Conservation (phyloP, 2,797 vertebrate species). For the Manis crassicaudata region DNA sequence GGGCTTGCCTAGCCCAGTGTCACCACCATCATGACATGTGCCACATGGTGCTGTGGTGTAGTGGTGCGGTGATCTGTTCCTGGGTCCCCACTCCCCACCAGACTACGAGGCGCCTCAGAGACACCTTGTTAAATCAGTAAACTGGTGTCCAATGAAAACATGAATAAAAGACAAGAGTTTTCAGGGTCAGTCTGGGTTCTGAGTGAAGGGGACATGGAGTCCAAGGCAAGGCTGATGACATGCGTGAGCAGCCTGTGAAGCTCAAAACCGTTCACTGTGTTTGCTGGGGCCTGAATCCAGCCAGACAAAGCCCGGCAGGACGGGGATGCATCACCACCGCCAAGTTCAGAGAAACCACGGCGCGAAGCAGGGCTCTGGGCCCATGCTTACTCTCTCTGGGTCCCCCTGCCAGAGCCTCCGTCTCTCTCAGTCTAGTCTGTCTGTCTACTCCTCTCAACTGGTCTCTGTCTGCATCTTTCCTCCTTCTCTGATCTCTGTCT, state of each 20-base stretch:
- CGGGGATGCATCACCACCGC: neutral
- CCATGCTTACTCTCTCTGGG: neutral
- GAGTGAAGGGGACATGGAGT: neutral
- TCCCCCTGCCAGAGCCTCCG: neutral
- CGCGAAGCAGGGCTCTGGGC: neutral
- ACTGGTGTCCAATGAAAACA: neutral
- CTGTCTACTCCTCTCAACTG: neutral
- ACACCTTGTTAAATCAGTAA: neutral
- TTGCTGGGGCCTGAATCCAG: neutral
- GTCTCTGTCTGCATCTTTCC: fast-evolving
- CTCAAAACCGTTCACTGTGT: neutral
- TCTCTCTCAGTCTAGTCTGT: neutral
- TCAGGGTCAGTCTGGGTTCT: neutral
- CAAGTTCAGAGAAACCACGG: neutral
- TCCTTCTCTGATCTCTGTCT: neutral
- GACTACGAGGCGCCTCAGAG: neutral
- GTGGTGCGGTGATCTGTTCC: too few species aligned
- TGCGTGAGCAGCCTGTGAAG: too few species aligned
- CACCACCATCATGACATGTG: neutral
- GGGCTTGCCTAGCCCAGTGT: neutral
- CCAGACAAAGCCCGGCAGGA: fast-evolving
- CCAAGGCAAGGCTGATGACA: neutral
- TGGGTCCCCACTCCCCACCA: neutral
- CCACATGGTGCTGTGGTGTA: too few species aligned
- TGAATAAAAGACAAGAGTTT: neutral